Base-by-base conservation (phyloP, 92 coral and sea anemone genomes). In the Porites evermanni region DNA sequence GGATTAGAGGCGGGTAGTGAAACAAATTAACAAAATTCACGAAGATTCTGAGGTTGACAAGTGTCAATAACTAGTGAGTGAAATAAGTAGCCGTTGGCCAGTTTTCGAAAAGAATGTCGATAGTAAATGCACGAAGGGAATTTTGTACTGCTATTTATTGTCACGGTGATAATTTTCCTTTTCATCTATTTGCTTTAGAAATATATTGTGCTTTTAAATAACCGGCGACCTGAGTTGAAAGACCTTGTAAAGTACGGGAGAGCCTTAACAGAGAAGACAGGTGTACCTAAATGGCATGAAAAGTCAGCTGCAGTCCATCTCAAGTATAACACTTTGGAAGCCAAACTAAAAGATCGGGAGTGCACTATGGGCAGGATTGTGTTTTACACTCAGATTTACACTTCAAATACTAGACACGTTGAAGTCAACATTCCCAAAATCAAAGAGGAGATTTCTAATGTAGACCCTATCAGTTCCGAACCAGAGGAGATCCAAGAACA, bases 401-500 rank as follows among this genome's bases (percentile, higher is more conserved):
- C 94, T 29, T 89, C 91, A 29, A 91, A 78, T 86, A 89, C 91
- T 29, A 77, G 88, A 29, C 84, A 86, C 58, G 92, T 95, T 52
- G 98, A 97, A 66, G 87, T 92, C 74, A 88, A 88, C 79, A 88
- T 93, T 26, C 98, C 99, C 53, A 89, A 82, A 64, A 64, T 95
- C 38, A 88, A 89, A 32, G 91, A 90, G 10, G 87, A 90, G 63
- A 87, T 97, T 26, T 84, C 86, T 67, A 80, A 75, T 61, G 84
- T 95, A 29, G 87, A 87, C 12, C 98, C 98, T 2, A 79, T 95
- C 73, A 95, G 98, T 71, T 74, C 84, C 64, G 97, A 95, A 32
- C 98, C 99, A 66, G 91, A 95, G 14, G 92, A 85, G 64, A 95
- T 93, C 50, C 93, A 95, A 80, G 87, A 89, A 19, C 99, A 97